phyloP scores from a whole-genome alignment of 1,140 invertebrate species.

The Zelostemma sp. region DNA sequence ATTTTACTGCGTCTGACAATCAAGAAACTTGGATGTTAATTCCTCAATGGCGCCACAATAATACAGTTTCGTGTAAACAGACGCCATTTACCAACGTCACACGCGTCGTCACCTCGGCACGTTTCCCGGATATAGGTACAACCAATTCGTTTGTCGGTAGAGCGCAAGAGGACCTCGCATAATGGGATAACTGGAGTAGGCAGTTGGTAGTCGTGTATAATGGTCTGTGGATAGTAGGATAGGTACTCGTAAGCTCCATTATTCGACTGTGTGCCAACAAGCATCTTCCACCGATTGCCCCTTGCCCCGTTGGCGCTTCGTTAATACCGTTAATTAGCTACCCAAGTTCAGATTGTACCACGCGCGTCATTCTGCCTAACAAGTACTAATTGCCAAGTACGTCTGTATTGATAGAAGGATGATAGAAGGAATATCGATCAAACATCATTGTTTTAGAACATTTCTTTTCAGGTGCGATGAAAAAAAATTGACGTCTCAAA shows the following conservation, averaged over 20 bases:
- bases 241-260: slow-evolving; percentile 28
- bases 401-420: too few relatives aligned
- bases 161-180: slow-evolving; percentile 30
- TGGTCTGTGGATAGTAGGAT: slow-evolving; percentile 29
- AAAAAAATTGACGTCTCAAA: too few relatives aligned
- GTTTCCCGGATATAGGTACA: slow-evolving; percentile 13
- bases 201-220: slow-evolving; percentile 43
- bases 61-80: slow-evolving; percentile 11
- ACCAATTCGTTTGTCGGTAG: slow-evolving; percentile 36
- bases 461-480: too few relatives aligned
- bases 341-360: slow-evolving; percentile 20
- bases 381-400: slow-evolving; percentile 35
- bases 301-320: slow-evolving; percentile 29
- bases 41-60: neutral
- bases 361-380: slow-evolving; percentile 37
- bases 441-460: too few relatives aligned
- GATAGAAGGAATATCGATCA: too few relatives aligned
- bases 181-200: slow-evolving; percentile 44
- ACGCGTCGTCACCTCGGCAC: slow-evolving; percentile 24
- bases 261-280: slow-evolving; percentile 29
- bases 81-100: slow-evolving; percentile 31
- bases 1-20: neutral
- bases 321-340: slow-evolving; percentile 48
- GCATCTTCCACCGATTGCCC: slow-evolving; percentile 30
- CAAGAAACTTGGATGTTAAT: neutral